Conservation (phyloP, 2,797 vertebrate genomes). For the Natrix natrix region DNA sequence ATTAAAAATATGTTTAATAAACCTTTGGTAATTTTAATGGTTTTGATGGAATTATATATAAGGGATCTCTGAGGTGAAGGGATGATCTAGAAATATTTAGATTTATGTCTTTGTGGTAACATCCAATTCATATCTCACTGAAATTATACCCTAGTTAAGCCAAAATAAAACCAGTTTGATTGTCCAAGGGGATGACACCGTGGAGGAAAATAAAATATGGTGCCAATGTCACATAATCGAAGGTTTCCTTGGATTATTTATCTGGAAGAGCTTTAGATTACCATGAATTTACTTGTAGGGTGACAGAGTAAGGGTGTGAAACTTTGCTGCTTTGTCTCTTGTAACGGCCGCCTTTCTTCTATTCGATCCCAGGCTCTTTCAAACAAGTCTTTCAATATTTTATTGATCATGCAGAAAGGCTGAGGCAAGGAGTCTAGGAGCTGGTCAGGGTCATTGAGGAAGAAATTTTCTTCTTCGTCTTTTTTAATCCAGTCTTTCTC, state of each 20-base stretch:
- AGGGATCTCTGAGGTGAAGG: neutral
- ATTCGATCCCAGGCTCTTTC: constrained; percentile 72
- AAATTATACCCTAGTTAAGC: neutral
- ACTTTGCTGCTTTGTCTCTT: constrained; percentile 38
- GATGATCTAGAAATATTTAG: neutral
- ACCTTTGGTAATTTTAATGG: neutral
- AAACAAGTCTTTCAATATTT: constrained; percentile 68
- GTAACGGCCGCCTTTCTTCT: constrained; percentile 53
- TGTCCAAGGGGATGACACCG: neutral
- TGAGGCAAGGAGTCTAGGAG: constrained; percentile 68
- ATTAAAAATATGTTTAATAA: neutral
- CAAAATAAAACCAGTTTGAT: neutral
- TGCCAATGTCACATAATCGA: neutral
- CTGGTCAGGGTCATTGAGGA: constrained; percentile 61
- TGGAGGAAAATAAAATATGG: neutral
- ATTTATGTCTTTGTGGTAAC: neutral
- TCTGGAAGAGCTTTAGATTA: constrained; percentile 30
- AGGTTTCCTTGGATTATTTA: rapidly evolving
- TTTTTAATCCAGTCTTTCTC: constrained; percentile 67
- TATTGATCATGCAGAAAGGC: constrained; percentile 74
- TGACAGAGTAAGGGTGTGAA: constrained; percentile 52
- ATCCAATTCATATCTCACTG: neutral
- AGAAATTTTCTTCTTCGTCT: constrained; percentile 62
- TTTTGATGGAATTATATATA: neutral
- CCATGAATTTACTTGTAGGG: constrained; percentile 68